Conservation (phyloP, 2,888 invertebrate species). For the Hirtodrosophila trivittata region DNA sequence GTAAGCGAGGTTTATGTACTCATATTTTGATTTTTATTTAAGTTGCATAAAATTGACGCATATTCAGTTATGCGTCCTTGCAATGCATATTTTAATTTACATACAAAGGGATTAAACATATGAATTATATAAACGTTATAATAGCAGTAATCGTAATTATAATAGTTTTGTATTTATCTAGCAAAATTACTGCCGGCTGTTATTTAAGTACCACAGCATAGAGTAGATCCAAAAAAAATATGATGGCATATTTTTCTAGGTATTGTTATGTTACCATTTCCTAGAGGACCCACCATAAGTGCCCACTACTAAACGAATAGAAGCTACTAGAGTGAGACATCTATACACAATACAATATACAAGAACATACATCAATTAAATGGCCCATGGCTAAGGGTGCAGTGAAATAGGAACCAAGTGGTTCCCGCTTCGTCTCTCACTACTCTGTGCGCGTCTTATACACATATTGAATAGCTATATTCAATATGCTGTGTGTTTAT, state of each 20-base stretch:
- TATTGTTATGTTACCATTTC: constrained; percentile 16
- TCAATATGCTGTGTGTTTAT: constrained; percentile 35
- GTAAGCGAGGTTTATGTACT: no score
- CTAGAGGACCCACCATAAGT: not conserved
- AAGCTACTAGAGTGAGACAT: constrained; percentile 49
- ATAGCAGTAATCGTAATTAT: constrained; percentile 64
- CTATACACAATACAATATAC: constrained; percentile 70
- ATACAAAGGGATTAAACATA: constrained; percentile 75
- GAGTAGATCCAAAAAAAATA: constrained; percentile 60
- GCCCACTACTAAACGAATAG: constrained; percentile 31
- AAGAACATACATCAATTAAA: constrained; percentile 50
- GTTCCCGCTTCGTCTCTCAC: constrained; percentile 20
- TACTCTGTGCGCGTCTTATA: constrained; percentile 39
- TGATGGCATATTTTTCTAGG: constrained; percentile 49
- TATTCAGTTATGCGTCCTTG: constrained; percentile 52
- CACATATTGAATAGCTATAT: constrained; percentile 34
- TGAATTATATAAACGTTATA: constrained; percentile 67
- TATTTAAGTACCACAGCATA: constrained; percentile 73
- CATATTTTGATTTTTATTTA: constrained; percentile 53
- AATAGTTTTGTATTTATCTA: constrained; percentile 62
- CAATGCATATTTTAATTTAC: constrained; percentile 64
- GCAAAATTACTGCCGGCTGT: constrained; percentile 63
- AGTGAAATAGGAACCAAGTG: constrained; percentile 22
- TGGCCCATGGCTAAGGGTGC: constrained; percentile 49
- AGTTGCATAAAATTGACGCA: constrained; percentile 71